Evolutionary conservation across 2,113 vertebrate species (phyloP), one percentile per base, ranked within the genome.

Genomic region (Psephotus haematonotus): DNA sequence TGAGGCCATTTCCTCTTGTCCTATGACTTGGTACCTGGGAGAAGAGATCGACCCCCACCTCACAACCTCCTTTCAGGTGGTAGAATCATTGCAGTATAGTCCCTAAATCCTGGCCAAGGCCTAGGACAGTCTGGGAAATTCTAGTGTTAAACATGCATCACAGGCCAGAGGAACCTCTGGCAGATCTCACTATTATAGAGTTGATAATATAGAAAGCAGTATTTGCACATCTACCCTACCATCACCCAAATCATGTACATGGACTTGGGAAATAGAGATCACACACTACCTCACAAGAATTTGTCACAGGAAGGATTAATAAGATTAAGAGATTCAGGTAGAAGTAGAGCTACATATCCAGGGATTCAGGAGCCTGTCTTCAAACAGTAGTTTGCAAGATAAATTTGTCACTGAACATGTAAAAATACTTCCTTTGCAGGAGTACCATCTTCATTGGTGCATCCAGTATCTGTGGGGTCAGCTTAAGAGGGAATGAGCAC

Each of bases 181-280:
- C 7, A 2, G 33, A 57, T n/a, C 31, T 8, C 55, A 57, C 55
- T 7, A 6, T 11, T 29, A 27, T 10, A 33, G 49, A 28, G 17
- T 10, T 55, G 33, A 7, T 6, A 4, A 24, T 4, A 29, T 0
- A 11, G 28, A 59, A 62, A 33, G 0, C 0, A 3, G 5, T 2
- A n/a, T 59, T n/a, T 59, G 4, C n/a, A 44, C 17, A 15, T 11
- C 13, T 11, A 12, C 9, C 8, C 1, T 20, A 4, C 13, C n/a
- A 5, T 10, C 37, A 2, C 50, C 3, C n/a, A 67, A 39, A 63
- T 44, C 29, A 2, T 3, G 0, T 14, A 6, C 3, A 0, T 3
- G 35, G 20, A 5, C 14, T 19, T 6, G 25, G 9, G 9, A 57
- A 67, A 63, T 28, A 46, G 43, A 7, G 14, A 33, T 9, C 27